A percentile compares a stretch with the other conserved stretches of the same genome.
These are phyloP conservation scores for Phortica magna DNA, from an alignment of 2,888 invertebrate species.

Conservation along the genomic window DNA sequence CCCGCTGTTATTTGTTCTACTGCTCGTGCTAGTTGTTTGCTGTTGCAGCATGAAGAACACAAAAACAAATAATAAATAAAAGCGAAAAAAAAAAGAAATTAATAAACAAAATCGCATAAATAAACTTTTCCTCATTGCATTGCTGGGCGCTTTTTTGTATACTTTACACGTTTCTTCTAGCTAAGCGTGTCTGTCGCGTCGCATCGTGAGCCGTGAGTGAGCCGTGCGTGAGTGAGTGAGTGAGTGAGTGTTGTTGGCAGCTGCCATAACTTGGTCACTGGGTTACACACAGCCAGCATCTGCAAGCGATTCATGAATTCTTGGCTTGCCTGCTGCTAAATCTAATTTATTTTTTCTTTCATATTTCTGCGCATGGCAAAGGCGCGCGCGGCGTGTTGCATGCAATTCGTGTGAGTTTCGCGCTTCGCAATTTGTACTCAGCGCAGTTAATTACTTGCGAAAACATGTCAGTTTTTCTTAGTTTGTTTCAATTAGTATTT, in stretches of 20 bases:
- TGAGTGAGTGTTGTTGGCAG: constrained; percentile 24
- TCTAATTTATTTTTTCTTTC: constrained; percentile 8
- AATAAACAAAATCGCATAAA: constrained; percentile 33
- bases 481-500: not conserved
- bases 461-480: not conserved
- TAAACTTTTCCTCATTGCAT: constrained; percentile 22
- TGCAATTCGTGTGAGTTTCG: too few species aligned
- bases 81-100: constrained; percentile 11
- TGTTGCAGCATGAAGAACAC: constrained; percentile 16
- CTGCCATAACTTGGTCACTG: constrained; percentile 67
- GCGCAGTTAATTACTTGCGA: not conserved
- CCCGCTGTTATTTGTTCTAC: not conserved
- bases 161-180: too few species aligned
- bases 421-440: too few species aligned
- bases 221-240: not conserved
- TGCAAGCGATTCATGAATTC: not conserved
- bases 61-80: constrained; percentile 7
- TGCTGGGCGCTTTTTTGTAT: not conserved
- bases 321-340: constrained; percentile 10
- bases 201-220: too few species aligned
- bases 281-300: constrained; percentile 45
- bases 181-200: too few species aligned
- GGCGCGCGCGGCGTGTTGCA: not conserved
- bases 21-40: constrained; percentile 20
- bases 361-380: not conserved